These are phyloP conservation scores for Zaprionus kolodkinae DNA, from an alignment of 1,140 invertebrate genomes.

Conservation along the genomic window DNA sequence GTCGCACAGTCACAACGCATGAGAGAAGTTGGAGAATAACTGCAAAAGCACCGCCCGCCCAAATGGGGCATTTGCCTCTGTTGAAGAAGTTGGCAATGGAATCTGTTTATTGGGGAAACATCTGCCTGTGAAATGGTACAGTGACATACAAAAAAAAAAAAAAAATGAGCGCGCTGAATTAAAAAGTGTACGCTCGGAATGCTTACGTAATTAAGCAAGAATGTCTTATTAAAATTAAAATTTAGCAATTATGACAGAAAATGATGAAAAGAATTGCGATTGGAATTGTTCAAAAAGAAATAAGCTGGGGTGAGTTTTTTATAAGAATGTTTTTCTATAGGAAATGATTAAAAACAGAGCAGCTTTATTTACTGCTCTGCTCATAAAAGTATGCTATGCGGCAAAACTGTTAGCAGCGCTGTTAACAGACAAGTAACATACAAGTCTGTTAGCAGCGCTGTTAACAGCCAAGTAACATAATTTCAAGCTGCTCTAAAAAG, in stretches of 20 bases:
- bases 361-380: background rate
- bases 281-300: background rate
- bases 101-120: conserved; percentile 7
- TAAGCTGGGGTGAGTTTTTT: background rate
- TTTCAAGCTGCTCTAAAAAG: background rate
- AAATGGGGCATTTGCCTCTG: conserved; percentile 6
- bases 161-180: background rate
- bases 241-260: background rate
- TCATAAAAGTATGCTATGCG: background rate
- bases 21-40: conserved; percentile 22
- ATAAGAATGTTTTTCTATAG: background rate
- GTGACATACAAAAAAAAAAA: background rate
- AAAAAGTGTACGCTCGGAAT: background rate
- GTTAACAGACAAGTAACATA: background rate
- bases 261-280: background rate
- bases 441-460: background rate
- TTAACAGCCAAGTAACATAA: background rate
- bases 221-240: conserved; percentile 14
- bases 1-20: conserved; percentile 9
- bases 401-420: background rate
- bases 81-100: background rate
- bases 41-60: background rate
- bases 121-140: background rate
- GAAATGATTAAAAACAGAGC: background rate
- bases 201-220: background rate